phyloP scores from a whole-genome alignment of 1,140 invertebrate genomes.

The Drosophila ananassae region DNA sequence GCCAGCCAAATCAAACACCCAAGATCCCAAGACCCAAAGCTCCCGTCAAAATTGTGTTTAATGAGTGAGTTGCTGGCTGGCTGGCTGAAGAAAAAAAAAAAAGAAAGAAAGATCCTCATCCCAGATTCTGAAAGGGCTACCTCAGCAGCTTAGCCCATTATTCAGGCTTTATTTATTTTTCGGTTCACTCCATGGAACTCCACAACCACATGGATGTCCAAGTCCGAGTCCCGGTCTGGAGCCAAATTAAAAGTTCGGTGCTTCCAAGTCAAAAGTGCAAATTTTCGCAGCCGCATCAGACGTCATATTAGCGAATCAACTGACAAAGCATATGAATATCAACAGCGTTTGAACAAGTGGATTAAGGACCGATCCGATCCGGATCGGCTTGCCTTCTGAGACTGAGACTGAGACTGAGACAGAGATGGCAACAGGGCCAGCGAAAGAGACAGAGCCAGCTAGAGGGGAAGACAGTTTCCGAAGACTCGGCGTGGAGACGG shows the following conservation, averaged over 20 bases:
- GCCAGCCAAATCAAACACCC: slow-evolving; percentile 71
- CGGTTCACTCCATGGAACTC: slow-evolving; percentile 11
- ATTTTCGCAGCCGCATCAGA: slow-evolving; percentile 81
- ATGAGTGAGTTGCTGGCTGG: slow-evolving; percentile 63
- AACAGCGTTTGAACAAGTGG: slow-evolving; percentile 82
- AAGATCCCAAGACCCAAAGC: slow-evolving; percentile 11
- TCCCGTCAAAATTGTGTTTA: slow-evolving; percentile 72
- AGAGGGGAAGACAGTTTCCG: slow-evolving; percentile 3
- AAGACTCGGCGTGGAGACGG: slow-evolving; percentile 6
- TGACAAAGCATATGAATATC: slow-evolving; percentile 83
- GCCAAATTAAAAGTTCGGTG: slow-evolving; percentile 74
- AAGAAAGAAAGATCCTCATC: background rate
- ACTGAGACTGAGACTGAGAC: background rate
- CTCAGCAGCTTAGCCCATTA: slow-evolving; percentile 78
- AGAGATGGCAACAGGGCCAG: background rate
- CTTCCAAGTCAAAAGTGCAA: slow-evolving; percentile 78
- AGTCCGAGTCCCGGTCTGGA: background rate
- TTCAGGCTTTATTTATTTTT: slow-evolving; percentile 81
- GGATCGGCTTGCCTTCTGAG: slow-evolving; percentile 23
- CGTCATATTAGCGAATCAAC: slow-evolving; percentile 83
- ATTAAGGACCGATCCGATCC: slow-evolving; percentile 51
- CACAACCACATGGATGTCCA: background rate
- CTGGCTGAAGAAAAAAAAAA: too few species aligned
- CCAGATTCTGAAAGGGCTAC: slow-evolving; percentile 29
- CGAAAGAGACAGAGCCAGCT: background rate